phyloP scores from a whole-genome alignment of 2,113 vertebrate genomes.

The Atrichornis clamosus region DNA sequence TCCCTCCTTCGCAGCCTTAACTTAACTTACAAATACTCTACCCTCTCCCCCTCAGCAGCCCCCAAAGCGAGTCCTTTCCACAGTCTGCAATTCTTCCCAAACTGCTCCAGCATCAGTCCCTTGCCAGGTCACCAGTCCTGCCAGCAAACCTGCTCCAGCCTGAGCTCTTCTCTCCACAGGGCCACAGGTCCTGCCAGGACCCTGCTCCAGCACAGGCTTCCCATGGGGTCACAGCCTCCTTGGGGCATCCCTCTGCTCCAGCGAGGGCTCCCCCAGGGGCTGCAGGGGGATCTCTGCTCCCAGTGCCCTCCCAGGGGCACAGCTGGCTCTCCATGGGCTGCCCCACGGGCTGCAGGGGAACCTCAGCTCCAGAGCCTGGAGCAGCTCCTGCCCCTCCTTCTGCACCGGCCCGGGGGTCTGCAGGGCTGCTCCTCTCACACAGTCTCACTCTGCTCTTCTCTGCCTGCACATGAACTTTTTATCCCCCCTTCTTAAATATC shows the following conservation, averaged over 20 bases:
- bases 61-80: too few relatives aligned
- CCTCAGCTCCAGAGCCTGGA: background rate
- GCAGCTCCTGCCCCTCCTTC: background rate
- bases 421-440: rapidly evolving
- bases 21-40: background rate
- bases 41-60: rapidly evolving
- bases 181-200: background rate
- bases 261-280: background rate
- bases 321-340: background rate
- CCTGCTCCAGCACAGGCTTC: background rate
- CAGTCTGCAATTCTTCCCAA: background rate
- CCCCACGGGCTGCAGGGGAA: background rate
- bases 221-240: too few relatives aligned
- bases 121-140: rapidly evolving
- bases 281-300: background rate
- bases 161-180: background rate
- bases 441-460: rapidly evolving
- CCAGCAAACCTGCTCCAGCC: too few relatives aligned
- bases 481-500: rapidly evolving
- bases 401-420: background rate
- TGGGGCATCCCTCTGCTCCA: background rate
- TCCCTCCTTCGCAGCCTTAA: background rate
- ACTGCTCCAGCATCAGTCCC: rapidly evolving
- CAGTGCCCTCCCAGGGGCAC: background rate
- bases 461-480: background rate